Percentiles rank a stretch among this genome's conserved stretches.
phyloP scores from a whole-genome alignment of 2,797 vertebrate genomes.

The Pterois miles region DNA sequence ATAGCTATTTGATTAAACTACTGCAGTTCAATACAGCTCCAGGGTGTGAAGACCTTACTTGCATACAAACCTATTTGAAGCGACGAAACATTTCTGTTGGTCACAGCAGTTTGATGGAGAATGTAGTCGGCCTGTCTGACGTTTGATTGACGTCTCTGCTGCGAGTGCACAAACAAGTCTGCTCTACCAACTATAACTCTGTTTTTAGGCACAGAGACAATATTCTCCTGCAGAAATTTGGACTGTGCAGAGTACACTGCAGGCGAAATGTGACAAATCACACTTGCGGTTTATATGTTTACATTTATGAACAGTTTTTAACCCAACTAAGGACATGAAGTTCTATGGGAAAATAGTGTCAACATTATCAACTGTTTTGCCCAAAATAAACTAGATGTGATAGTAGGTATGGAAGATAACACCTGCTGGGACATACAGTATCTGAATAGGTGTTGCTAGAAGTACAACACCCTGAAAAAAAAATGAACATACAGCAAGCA shows the following conservation, averaged over 20 bases:
- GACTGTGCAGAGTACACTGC: conserved; percentile 8
- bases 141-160: conserved; percentile 37
- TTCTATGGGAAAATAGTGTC: not conserved
- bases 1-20: not conserved
- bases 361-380: not conserved
- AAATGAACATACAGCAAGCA: not conserved
- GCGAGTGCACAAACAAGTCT: conserved; percentile 3
- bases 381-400: not conserved
- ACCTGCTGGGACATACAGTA: not conserved
- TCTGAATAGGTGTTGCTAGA: not conserved
- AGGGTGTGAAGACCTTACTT: not conserved
- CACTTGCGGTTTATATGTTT: conserved; percentile 4
- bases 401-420: not conserved
- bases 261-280: conserved; percentile 12
- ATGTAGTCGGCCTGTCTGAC: not conserved
- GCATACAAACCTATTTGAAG: not conserved
- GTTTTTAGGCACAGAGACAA: not conserved
- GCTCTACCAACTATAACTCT: conserved; percentile 8
- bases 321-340: not conserved
- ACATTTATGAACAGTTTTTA: not conserved
- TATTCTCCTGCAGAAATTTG: conserved; percentile 6
- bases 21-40: not conserved
- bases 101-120: conserved; percentile 8
- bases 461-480: not conserved
- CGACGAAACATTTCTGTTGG: conserved; percentile 6